phyloP scores from a whole-genome alignment of 2,113 vertebrate genomes.

The Caretta caretta region DNA sequence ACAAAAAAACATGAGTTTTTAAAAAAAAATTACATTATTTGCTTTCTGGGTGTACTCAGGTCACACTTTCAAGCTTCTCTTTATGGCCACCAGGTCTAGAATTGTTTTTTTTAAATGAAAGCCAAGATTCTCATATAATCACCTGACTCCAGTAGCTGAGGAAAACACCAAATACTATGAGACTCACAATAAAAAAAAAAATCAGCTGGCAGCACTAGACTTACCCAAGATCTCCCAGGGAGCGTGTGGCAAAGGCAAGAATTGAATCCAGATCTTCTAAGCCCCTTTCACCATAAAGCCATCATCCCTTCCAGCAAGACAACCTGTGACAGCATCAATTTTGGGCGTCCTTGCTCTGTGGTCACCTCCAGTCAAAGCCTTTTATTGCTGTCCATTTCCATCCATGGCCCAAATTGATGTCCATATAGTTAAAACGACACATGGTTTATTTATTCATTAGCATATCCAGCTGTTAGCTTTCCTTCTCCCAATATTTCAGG shows the following conservation, averaged over 20 bases:
- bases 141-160: background rate
- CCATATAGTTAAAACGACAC: constrained; percentile 74
- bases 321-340: constrained; percentile 62
- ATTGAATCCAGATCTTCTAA: background rate
- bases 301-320: constrained; percentile 20
- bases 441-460: constrained; percentile 78
- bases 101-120: background rate
- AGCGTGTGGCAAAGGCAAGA: background rate
- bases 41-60: background rate
- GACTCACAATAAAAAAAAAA: background rate
- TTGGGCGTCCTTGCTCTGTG: constrained; percentile 70
- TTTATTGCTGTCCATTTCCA: constrained; percentile 20
- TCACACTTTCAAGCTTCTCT: background rate
- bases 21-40: background rate
- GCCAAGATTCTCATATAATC: background rate
- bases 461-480: constrained; percentile 78
- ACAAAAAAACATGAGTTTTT: background rate
- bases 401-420: constrained; percentile 68
- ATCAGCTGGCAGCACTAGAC: background rate
- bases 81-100: background rate
- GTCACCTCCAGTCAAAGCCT: constrained; percentile 43
- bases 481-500: constrained; percentile 73
- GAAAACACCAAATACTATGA: fast-evolving
- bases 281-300: background rate
- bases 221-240: background rate